phyloP scores from a whole-genome alignment of 2,888 invertebrate species.

The Thera obeliscata region DNA sequence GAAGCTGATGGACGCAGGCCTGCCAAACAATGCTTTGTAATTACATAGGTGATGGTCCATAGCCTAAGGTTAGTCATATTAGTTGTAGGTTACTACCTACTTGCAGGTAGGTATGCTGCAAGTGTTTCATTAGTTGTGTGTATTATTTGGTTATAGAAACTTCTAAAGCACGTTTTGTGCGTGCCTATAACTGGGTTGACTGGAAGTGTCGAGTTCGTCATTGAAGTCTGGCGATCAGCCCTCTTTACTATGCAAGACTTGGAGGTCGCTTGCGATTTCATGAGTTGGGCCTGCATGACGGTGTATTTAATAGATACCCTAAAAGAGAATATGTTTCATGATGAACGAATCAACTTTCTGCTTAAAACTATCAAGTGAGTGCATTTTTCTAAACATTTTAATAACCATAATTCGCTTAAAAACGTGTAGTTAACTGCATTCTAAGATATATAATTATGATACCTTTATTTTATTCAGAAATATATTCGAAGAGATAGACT shows the following conservation, averaged over 20 bases:
- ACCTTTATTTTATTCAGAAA: slow-evolving; percentile 82
- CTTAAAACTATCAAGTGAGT: background rate
- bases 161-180: background rate
- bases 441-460: too few relatives aligned
- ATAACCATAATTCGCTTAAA: too few relatives aligned
- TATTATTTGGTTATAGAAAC: background rate
- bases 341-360: background rate
- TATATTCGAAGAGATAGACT: slow-evolving; percentile 94
- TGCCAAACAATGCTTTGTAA: too few relatives aligned
- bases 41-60: too few relatives aligned
- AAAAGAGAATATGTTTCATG: background rate
- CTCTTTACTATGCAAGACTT: background rate
- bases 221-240: background rate
- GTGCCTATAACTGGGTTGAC: background rate
- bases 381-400: too few relatives aligned
- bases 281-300: background rate
- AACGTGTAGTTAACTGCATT: too few relatives aligned
- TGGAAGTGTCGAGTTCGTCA: background rate
- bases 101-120: too few relatives aligned
- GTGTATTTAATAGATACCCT: background rate
- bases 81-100: too few relatives aligned
- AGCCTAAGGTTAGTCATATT: too few relatives aligned
- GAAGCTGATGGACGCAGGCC: too few relatives aligned
- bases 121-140: too few relatives aligned
- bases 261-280: background rate